Percentiles rank a stretch among this genome's conserved stretches.
phyloP scores from a whole-genome alignment of 1,140 invertebrate species.

The Lithobius niger region DNA sequence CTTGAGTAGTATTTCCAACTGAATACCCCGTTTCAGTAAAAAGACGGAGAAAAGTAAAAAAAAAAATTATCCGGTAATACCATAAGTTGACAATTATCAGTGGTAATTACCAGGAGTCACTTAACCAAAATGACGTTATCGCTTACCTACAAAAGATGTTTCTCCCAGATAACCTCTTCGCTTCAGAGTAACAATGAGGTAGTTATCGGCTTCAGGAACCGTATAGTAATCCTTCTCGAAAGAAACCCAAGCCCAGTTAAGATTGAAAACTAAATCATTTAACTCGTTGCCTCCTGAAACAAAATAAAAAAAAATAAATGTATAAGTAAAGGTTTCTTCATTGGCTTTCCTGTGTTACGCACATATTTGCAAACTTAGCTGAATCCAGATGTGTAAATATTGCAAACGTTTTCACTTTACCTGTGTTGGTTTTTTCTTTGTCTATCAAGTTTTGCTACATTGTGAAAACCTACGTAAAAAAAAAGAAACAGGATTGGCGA shows the following conservation, averaged over 20 bases:
- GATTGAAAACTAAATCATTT: conserved; percentile 28
- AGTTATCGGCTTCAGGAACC: conserved; percentile 26
- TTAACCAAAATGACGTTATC: background rate
- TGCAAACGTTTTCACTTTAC: too few species aligned
- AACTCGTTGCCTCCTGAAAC: conserved; percentile 30
- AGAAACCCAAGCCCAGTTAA: conserved; percentile 34
- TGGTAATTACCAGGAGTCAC: background rate
- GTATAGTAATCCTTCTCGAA: conserved; percentile 24
- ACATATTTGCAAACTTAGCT: too few species aligned
- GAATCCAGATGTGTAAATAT: too few species aligned
- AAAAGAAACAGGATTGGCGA: too few species aligned
- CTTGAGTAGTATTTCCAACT: too few species aligned
- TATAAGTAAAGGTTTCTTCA: background rate
- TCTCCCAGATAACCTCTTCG: conserved; percentile 32
- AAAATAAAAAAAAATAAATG: conserved; percentile 13
- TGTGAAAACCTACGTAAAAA: too few species aligned
- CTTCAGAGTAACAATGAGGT: conserved; percentile 24
- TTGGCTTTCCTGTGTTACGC: too few species aligned
- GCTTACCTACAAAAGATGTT: conserved; percentile 33
- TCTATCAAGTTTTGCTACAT: too few species aligned
- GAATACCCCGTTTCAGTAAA: too few species aligned
- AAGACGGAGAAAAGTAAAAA: too few species aligned
- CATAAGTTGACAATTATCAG: background rate
- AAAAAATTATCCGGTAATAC: too few species aligned
- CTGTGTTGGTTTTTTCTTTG: too few species aligned